Evolutionary conservation across 2,888 invertebrate species (phyloP), one percentile per base, ranked within the genome.

Genomic region (Deladenus siricidicola): DNA sequence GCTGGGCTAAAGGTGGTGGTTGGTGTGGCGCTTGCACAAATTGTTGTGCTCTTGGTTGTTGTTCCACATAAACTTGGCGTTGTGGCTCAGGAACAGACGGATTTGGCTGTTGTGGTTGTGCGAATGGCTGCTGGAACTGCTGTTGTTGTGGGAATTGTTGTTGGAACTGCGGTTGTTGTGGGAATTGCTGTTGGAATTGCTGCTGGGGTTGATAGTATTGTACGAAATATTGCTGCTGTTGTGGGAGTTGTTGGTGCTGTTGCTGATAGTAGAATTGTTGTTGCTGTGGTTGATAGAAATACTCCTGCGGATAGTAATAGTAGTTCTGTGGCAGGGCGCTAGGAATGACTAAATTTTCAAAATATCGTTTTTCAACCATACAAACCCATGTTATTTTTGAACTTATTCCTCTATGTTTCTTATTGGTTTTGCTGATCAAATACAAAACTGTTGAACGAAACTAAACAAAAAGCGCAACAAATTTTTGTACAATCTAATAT

Each of bases 211-310:
- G 50, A 6, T 28, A 53, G 29, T 30, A 23, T 24, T 53, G 53
- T 8, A 23, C 39, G 17, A 23, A 39, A 47, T 47, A 47, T 47
- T 21, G 47, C 4, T 30, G 53, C 19, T 30, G 53, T 39, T 30
- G 53, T 34, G 29, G 53, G 24, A 34, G 30, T 30, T 39, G 39
- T 34, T 53, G n/a, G n/a, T n/a, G 53, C 53, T 39, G 39, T 39
- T 23, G 23, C 24, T 53, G 53, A 34, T 53, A 30, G n/a, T 23
- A 14, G 19, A 53, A 6, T 34, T 10, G 53, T 3, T 34, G 39
- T 50, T 50, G 50, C 23, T 50, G 28, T 23, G 21, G 24, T 8
- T 30, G 53, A 34, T 53, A 53, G 19, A 23, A 53, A 34, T 53
- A 53, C 21, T 39, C 53, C 10, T 53, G 29, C 4, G 29, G 53